Percentiles rank a stretch among this genome's conserved stretches.
These are phyloP conservation scores for Psix sp. DNA, from an alignment of 1,140 invertebrate species.

Conservation along the genomic window DNA sequence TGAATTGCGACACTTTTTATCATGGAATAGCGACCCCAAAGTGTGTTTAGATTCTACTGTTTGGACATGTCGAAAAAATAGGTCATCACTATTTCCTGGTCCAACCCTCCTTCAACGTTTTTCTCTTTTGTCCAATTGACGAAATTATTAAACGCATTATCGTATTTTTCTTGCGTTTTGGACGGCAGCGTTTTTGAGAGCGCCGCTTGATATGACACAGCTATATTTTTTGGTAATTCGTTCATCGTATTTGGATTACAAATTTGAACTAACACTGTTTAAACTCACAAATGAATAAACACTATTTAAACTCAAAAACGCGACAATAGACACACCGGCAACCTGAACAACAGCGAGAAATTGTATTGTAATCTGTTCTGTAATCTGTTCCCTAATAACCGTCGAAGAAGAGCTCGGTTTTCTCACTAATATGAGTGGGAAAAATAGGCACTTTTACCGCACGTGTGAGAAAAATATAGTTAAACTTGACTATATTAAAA, in stretches of 20 bases:
- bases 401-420: not conserved
- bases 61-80: not conserved
- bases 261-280: too few species aligned
- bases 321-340: too few species aligned
- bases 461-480: too few species aligned
- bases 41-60: conserved; percentile 2
- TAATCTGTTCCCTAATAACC: not conserved
- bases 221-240: not conserved
- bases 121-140: conserved; percentile 2
- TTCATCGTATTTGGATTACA: not conserved
- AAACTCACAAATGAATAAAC: too few species aligned
- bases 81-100: conserved; percentile 3
- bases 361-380: too few species aligned
- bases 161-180: conserved; percentile 7
- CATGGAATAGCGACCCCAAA: conserved; percentile 7
- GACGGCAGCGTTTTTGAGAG: conserved; percentile 2
- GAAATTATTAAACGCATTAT: not conserved
- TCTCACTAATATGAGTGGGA: too few species aligned
- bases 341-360: too few species aligned
- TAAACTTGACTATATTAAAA: too few species aligned
- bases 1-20: not conserved
- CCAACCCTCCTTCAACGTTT: not conserved
- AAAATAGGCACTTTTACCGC: too few species aligned
- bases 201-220: not conserved
- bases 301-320: too few species aligned